Base-by-base conservation (phyloP, 2,888 invertebrate species). In the Cremastinae sp. region DNA sequence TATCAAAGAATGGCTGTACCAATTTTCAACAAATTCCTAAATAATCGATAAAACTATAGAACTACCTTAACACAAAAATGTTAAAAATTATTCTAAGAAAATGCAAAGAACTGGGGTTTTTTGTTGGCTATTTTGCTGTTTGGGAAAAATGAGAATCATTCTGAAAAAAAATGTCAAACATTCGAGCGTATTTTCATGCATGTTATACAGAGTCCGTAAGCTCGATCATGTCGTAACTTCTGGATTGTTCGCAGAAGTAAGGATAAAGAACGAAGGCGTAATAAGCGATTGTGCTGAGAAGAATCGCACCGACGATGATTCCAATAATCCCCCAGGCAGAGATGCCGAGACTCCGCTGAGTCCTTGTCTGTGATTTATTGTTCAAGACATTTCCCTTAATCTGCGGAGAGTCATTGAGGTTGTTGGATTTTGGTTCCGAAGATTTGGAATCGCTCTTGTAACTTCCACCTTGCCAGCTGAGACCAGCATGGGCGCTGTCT, bases 221-320 rank as follows among this genome's bases (percentile, higher is more conserved):
- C 71, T 91, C 91, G 85, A 92, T 92, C 84, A 92, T 91, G 79
- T 92, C 91, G 87, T 92, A 93, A 78, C 92, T 92, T 62, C 91
- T 90, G 71, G 91, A 90, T 78, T 91, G 91, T 78, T 91, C 91
- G 80, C 93, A 94, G 54, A 94, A 84, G 56, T 93, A 91, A 28
- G 94, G 94, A 86, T 94, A 94, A 82, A 94, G 94, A 80, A 94
- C 91, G 34, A 93, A 91, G 76, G 92, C 91, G 82, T 94, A 94
- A 83, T 94, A 94, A 45, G 92, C 90, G 0, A 91, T 91, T 86
- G 92, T 90, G 77, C 91, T 91, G 3, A 91, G 87, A 16, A 92
- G 82, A 45, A 93, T 91, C n/a, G 92, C 75, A 0, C 90, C 89
- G 9, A 93, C 84, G 70, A 92, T 87, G 8, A 93, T 82, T n/a